phyloP scores from a whole-genome alignment of 2,797 vertebrate genomes.

The Spinus olivaceus region DNA sequence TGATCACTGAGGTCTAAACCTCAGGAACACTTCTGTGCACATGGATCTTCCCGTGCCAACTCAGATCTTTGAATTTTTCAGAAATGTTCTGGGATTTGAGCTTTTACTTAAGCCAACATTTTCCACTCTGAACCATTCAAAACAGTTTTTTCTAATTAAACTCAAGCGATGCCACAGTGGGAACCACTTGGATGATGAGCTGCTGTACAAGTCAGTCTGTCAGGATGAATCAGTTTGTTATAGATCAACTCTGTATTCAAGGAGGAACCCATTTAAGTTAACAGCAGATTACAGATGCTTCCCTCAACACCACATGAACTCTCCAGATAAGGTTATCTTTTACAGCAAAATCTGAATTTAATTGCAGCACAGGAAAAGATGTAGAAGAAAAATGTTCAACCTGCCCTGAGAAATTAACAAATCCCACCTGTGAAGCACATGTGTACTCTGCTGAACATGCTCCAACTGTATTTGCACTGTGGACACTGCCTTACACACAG shows the following conservation, averaged over 20 bases:
- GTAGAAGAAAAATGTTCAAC: neutral
- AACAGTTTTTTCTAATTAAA: conserved; percentile 35
- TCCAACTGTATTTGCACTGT: neutral
- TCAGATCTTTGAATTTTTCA: neutral
- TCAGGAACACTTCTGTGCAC: neutral
- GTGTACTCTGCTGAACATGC: neutral
- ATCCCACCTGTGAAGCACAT: rapidly evolving
- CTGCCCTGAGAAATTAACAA: neutral
- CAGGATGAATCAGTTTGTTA: neutral
- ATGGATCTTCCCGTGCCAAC: neutral
- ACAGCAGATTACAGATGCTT: neutral
- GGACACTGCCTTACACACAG: neutral
- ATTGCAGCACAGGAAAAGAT: neutral
- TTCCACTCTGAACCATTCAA: neutral
- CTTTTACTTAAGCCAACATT: neutral
- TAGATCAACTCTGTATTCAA: neutral
- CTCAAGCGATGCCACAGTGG: neutral
- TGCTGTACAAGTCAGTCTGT: conserved; percentile 18
- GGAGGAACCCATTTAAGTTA: neutral
- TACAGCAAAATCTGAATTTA: neutral
- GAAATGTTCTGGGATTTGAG: neutral
- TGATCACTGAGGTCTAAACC: conserved; percentile 3
- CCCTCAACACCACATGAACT: rapidly evolving
- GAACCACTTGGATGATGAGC: conserved; percentile 11
- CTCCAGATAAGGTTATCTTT: neutral